These are phyloP conservation scores for Chaetodon auriga DNA, from an alignment of 2,113 vertebrate species.

Conservation along the genomic window DNA sequence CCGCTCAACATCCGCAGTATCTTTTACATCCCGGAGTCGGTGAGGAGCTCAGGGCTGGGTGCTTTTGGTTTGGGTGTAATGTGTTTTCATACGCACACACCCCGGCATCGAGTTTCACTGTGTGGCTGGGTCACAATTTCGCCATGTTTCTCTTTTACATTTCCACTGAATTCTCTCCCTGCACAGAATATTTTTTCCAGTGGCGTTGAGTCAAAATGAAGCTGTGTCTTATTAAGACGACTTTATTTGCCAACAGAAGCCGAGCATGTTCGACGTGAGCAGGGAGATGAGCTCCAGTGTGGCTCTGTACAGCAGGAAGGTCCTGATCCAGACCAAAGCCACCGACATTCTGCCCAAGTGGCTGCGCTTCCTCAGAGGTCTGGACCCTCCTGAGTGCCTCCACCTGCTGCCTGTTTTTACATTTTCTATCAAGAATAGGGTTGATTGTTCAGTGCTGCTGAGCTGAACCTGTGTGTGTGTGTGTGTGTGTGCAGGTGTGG, in stretches of 20 bases:
- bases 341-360: slow-evolving; percentile 95
- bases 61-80: neutral
- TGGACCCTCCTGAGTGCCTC: neutral
- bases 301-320: slow-evolving; percentile 94
- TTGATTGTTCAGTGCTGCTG: neutral
- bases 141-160: no score
- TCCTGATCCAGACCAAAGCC: slow-evolving; percentile 97
- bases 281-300: slow-evolving; percentile 93
- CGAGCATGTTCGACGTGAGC: slow-evolving; percentile 97
- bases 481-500: slow-evolving; percentile 88
- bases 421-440: neutral
- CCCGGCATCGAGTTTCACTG: neutral
- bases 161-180: neutral
- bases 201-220: no score
- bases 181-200: no score
- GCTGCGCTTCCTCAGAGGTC: slow-evolving; percentile 95
- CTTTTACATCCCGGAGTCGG: slow-evolving; percentile 93
- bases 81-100: neutral
- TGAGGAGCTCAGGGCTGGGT: slow-evolving; percentile 63
- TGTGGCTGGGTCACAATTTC: no score
- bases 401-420: neutral
- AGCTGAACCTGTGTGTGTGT: neutral
- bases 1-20: slow-evolving; percentile 97
- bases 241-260: slow-evolving; percentile 86
- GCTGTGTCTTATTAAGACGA: neutral